These are phyloP conservation scores for Baccha elongata DNA, from an alignment of 2,888 invertebrate species.

Conservation along the genomic window DNA sequence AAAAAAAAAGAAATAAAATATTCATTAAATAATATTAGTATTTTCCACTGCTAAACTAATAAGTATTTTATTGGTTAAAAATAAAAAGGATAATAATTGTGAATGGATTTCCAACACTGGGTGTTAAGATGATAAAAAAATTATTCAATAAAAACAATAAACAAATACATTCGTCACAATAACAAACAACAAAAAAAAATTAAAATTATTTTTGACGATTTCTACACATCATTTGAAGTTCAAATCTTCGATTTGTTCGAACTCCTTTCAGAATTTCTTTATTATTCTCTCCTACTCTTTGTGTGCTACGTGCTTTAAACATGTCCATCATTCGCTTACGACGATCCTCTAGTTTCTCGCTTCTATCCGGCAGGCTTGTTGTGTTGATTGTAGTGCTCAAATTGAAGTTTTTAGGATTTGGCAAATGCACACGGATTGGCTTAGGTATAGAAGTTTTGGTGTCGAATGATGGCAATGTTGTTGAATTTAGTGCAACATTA, in stretches of 20 bases:
- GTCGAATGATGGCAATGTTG: not conserved
- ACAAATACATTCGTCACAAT: not conserved
- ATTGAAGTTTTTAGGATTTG: constrained; percentile 41
- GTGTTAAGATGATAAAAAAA: not conserved
- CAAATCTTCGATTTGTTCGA: constrained; percentile 88
- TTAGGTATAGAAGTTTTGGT: not conserved
- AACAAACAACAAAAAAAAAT: not conserved
- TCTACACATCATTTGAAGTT: constrained; percentile 87
- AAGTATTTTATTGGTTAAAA: constrained; percentile 7
- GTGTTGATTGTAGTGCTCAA: constrained; percentile 16
- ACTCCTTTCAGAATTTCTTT: constrained; percentile 85
- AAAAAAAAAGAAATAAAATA: not conserved
- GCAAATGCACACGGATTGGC: not conserved
- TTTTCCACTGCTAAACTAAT: too few species aligned
- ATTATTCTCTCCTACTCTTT: constrained; percentile 57
- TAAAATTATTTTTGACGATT: constrained; percentile 77
- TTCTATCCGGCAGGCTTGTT: constrained; percentile 5
- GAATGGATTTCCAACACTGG: constrained; percentile 4
- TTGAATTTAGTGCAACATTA: not conserved
- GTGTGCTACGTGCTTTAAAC: constrained; percentile 77
- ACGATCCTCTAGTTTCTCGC: constrained; percentile 76
- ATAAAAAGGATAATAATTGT: not conserved
- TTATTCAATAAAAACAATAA: constrained; percentile 12
- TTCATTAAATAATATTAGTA: too few species aligned
- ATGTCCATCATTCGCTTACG: constrained; percentile 79